Conservation (phyloP, 2,888 invertebrate species). For the Drosophila diplacantha region DNA sequence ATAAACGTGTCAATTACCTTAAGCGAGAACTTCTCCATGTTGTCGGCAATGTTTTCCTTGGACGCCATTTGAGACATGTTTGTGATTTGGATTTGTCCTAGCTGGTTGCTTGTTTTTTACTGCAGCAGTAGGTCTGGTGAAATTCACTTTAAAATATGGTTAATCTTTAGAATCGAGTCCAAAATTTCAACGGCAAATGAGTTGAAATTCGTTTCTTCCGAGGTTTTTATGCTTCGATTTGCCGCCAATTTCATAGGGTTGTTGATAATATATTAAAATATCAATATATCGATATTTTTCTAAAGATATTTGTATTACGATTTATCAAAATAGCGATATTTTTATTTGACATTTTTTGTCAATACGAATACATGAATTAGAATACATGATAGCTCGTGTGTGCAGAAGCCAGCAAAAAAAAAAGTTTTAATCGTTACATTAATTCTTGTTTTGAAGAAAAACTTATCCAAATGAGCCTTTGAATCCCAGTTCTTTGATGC, state of each 20-base stretch:
- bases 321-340: no score
- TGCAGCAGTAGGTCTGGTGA: background rate
- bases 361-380: no score
- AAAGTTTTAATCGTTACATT: no score
- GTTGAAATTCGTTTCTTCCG: background rate
- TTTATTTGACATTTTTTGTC: no score
- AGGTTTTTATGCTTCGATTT: slow-evolving; percentile 52
- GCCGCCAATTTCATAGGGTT: slow-evolving; percentile 45
- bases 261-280: no score
- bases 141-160: background rate
- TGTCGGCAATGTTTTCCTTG: slow-evolving; percentile 77
- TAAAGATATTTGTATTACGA: no score
- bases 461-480: no score
- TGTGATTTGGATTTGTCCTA: slow-evolving; percentile 2
- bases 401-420: no score
- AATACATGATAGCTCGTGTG: no score
- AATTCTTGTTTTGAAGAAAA: no score
- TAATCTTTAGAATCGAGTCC: background rate
- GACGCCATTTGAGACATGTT: slow-evolving; percentile 69
- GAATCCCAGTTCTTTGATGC: no score
- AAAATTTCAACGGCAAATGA: slow-evolving; percentile 39
- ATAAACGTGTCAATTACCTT: slow-evolving; percentile 71
- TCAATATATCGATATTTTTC: no score
- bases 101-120: background rate
- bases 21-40: slow-evolving; percentile 76